Conservation (phyloP, 2,888 invertebrate genomes). For the Neoitamus cyanurus region DNA sequence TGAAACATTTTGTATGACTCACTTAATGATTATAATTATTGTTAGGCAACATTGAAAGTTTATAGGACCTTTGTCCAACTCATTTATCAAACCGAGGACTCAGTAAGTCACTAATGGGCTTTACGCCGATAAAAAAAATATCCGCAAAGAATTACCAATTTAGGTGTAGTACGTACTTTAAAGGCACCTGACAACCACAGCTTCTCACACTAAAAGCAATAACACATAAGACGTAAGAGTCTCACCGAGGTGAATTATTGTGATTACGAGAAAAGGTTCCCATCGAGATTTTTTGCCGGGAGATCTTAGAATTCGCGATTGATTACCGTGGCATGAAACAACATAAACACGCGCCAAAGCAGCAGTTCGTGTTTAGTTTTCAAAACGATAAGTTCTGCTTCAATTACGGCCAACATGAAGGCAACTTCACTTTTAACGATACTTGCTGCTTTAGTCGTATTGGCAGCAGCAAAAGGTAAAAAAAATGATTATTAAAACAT, state of each 20-base stretch:
- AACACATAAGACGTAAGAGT: not conserved
- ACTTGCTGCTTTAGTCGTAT: not conserved
- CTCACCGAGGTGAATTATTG: constrained; percentile 29
- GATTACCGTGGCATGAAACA: constrained; percentile 5
- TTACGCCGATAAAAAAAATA: too few relatives aligned
- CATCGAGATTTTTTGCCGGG: constrained; percentile 23
- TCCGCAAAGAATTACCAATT: too few relatives aligned
- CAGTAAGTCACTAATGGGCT: too few relatives aligned
- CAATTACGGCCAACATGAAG: not conserved
- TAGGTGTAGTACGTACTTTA: too few relatives aligned
- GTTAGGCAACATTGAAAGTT: too few relatives aligned
- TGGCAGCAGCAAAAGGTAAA: not conserved
- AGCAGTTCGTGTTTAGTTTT: constrained; percentile 11
- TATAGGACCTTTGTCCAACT: too few relatives aligned
- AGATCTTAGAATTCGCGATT: constrained; percentile 15
- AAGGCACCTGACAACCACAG: too few relatives aligned
- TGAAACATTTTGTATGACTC: too few relatives aligned
- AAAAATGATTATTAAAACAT: constrained; percentile 53
- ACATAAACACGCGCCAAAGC: not conserved
- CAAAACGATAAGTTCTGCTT: not conserved
- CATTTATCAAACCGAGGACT: too few relatives aligned
- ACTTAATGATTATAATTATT: too few relatives aligned
- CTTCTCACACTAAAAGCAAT: not conserved
- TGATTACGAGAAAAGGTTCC: constrained; percentile 28
- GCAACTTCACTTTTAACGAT: not conserved